Base-by-base conservation (phyloP, 2,113 vertebrate genomes). In the Lagopus muta region DNA sequence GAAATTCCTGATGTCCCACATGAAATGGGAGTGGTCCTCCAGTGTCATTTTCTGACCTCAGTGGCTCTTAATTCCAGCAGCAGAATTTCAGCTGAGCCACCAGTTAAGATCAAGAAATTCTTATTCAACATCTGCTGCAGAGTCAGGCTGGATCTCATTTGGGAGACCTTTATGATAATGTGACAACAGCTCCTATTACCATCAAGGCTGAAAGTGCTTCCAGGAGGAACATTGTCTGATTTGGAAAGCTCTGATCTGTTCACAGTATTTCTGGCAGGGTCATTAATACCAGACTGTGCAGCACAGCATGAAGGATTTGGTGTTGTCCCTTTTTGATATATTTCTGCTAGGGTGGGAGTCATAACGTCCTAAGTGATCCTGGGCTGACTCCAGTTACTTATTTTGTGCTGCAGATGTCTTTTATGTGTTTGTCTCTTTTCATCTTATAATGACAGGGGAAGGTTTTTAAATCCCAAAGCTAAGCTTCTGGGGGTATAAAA, bases 191-290 rank as follows among this genome's bases (percentile, higher is more conserved):
- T 92, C 18, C 32, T 71, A 11, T 92, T 96, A 78, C 79, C 57
- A 64, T 74, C 67, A 91, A 61, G 76, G 65, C 93, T 91, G 3
- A 15, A 88, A 91, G 70, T 78, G 47, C 75, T 93, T 92, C 72
- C 85, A 77, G 87, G 69, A 89, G 85, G 72, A 58, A 77, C 11
- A 3, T 11, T 81, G 72, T 82, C 75, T 57, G 65, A 61, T 91
- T 91, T 92, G 82, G 75, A 92, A 86, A 78, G 52, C 66, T 92
- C 57, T 95, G 79, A 83, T 19, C 12, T 88, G 69, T 86, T 91
- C 3, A 0, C 62, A 57, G 61, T 22, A 11, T 81, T 96, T 80
- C 72, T 89, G 36, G 34, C 76, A 82, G 45, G 82, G 60, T 88
- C 81, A n/a, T 74, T 89, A 86, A 64, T 89, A 34, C 52, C 67